phyloP scores from a whole-genome alignment of 2,888 invertebrate species.

The Diadegma fenestrale region DNA sequence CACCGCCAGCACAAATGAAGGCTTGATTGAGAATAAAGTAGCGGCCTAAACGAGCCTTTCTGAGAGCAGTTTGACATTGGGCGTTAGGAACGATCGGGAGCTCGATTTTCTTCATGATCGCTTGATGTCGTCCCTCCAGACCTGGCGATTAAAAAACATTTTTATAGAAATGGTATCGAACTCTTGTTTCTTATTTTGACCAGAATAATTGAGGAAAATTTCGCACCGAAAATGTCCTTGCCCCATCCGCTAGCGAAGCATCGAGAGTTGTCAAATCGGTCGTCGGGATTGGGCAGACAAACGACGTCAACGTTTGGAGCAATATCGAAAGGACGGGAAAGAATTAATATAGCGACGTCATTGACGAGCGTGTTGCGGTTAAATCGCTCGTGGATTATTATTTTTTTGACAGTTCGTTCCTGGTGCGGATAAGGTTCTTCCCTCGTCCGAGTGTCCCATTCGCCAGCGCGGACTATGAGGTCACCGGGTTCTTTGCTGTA shows the following conservation, averaged over 20 bases:
- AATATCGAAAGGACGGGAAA: constrained; percentile 87
- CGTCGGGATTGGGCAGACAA: constrained; percentile 87
- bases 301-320: constrained; percentile 90
- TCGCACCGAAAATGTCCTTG: constrained; percentile 89
- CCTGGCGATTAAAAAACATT: constrained; percentile 72
- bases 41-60: constrained; percentile 89
- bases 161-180: neutral
- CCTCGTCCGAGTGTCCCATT: constrained; percentile 93
- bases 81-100: constrained; percentile 88
- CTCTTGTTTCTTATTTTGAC: neutral
- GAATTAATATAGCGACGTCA: constrained; percentile 90
- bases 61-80: constrained; percentile 88
- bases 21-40: constrained; percentile 89
- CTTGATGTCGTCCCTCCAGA: constrained; percentile 86
- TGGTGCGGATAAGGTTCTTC: constrained; percentile 90
- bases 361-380: constrained; percentile 90
- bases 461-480: constrained; percentile 89
- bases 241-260: constrained; percentile 93
- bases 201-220: neutral
- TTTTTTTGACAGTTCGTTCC: constrained; percentile 87
- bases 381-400: constrained; percentile 88
- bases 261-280: constrained; percentile 85
- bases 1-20: constrained; percentile 93
- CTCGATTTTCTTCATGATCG: constrained; percentile 90
- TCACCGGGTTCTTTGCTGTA: constrained; percentile 74